Evolutionary conservation across 1,140 invertebrate species (phyloP).

Genomic region (Bombus impatiens): DNA sequence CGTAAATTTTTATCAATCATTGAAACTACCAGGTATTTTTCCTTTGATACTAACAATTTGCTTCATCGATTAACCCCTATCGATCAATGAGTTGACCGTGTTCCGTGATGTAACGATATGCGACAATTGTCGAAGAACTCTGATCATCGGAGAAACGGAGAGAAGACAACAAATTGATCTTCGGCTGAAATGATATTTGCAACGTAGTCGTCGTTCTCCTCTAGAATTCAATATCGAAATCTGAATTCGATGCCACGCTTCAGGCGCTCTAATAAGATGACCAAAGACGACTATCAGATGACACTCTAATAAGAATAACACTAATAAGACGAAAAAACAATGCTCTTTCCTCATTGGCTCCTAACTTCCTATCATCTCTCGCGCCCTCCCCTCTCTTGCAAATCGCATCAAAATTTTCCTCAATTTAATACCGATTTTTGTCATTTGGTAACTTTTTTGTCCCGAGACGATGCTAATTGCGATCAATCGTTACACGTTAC

Average conservation of each 20-base stretch:
- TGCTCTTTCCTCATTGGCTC: neutral
- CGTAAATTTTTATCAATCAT: constrained; percentile 13
- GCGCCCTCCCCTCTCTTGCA: too few species aligned
- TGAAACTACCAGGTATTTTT: constrained; percentile 48
- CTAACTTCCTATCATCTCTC: too few species aligned
- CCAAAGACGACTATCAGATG: too few species aligned
- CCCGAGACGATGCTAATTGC: neutral
- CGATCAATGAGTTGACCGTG: constrained; percentile 48
- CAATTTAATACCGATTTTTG: too few species aligned
- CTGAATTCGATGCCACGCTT: too few species aligned
- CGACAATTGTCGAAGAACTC: constrained; percentile 24
- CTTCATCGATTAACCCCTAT: constrained; percentile 49
- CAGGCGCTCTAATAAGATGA: too few species aligned
- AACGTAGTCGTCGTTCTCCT: neutral
- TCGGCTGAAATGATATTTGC: neutral
- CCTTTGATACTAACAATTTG: constrained; percentile 39
- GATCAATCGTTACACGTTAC: neutral
- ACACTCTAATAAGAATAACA: too few species aligned
- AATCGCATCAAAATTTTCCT: neutral
- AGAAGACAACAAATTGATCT: constrained; percentile 6
- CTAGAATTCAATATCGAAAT: neutral
- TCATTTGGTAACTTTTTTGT: neutral
- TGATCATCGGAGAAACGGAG: neutral
- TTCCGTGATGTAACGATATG: constrained; percentile 33
- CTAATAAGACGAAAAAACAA: neutral